Conservation (phyloP, 92 coral and sea anemone genomes). For the Diadumene lineata region DNA sequence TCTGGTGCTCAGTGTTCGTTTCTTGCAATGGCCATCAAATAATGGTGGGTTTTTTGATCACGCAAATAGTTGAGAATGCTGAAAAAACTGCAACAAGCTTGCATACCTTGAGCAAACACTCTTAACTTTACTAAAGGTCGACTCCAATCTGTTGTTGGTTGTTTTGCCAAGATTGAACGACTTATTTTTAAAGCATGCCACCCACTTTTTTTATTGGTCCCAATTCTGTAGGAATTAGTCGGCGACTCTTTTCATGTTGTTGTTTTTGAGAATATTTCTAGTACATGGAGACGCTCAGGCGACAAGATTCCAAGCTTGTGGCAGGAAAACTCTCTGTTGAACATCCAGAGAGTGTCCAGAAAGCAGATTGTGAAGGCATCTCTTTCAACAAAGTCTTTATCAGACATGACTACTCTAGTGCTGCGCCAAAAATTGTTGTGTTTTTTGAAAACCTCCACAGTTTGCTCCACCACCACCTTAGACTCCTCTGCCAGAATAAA, state of each 20-base stretch:
- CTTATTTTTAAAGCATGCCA: slow-evolving; percentile 46
- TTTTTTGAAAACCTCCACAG: background rate
- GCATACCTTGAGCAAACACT: slow-evolving; percentile 45
- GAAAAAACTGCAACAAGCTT: slow-evolving; percentile 47
- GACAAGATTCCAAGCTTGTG: no score
- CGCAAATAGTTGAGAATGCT: slow-evolving; percentile 35
- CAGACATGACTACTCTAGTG: background rate
- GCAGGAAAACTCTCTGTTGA: no score
- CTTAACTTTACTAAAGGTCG: slow-evolving; percentile 56
- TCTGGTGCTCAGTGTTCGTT: slow-evolving; percentile 29
- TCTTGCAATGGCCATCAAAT: slow-evolving; percentile 45
- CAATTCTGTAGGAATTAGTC: no score
- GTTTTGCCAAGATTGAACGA: slow-evolving; percentile 45
- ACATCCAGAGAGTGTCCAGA: no score
- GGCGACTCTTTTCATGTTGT: no score
- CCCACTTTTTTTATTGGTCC: slow-evolving; percentile 67
- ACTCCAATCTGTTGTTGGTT: slow-evolving; percentile 56
- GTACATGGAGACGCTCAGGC: no score
- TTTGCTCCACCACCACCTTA: slow-evolving; percentile 38
- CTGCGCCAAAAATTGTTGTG: background rate
- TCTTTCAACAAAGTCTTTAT: slow-evolving; percentile 4
- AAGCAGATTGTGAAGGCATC: background rate
- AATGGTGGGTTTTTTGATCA: slow-evolving; percentile 51
- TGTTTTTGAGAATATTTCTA: no score
- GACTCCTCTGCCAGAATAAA: slow-evolving; percentile 63